phyloP scores from a whole-genome alignment of 1,140 invertebrate species.

The Spodoptera litura region DNA sequence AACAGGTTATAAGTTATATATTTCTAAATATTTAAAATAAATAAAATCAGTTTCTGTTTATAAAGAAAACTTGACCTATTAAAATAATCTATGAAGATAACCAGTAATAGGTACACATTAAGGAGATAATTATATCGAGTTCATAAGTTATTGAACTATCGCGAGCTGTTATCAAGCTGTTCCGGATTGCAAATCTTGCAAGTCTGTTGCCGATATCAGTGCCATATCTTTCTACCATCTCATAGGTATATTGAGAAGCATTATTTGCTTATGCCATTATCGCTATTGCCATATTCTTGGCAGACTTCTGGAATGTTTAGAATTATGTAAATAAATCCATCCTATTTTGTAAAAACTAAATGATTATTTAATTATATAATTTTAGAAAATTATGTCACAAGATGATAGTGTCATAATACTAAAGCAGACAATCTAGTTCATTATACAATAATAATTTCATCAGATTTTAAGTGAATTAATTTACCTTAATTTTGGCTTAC shows the following conservation, averaged over 20 bases:
- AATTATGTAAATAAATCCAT: too few species aligned
- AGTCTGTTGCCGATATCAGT: not conserved
- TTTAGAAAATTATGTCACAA: not conserved
- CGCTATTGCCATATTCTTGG: not conserved
- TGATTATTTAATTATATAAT: not conserved
- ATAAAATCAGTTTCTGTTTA: not conserved
- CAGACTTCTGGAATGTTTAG: too few species aligned
- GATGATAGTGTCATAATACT: not conserved
- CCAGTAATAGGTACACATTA: not conserved
- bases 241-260: not conserved
- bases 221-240: not conserved
- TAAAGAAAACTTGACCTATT: slow-evolving; percentile 5
- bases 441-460: slow-evolving; percentile 13
- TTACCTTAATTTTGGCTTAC: slow-evolving; percentile 21
- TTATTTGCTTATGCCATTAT: not conserved
- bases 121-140: not conserved
- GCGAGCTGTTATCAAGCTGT: slow-evolving; percentile 13
- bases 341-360: too few species aligned
- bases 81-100: not conserved
- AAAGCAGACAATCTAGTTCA: slow-evolving; percentile 21
- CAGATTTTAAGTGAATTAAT: not conserved
- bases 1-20: too few species aligned
- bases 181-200: slow-evolving; percentile 31
- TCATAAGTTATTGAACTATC: slow-evolving; percentile 31
- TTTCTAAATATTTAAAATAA: not conserved